Percentiles rank a stretch among this genome's conserved stretches.
These are phyloP conservation scores for Mylabris sibirica DNA, from an alignment of 2,888 invertebrate species.

Conservation along the genomic window DNA sequence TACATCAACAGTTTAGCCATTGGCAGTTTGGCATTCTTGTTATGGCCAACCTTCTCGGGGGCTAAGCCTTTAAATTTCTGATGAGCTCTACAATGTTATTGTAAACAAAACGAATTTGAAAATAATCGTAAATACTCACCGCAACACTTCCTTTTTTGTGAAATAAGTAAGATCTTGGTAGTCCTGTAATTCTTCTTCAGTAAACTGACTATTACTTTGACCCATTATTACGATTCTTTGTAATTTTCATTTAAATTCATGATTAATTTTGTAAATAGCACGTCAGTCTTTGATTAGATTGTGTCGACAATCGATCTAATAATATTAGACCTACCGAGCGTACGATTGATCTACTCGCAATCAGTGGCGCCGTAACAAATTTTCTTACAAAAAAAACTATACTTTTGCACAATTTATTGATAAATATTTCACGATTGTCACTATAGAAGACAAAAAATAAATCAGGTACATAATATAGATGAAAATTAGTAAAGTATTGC, in stretches of 20 bases:
- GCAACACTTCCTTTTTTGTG: slow-evolving; percentile 89
- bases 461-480: slow-evolving; percentile 4
- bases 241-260: not conserved
- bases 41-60: slow-evolving; percentile 89
- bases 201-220: slow-evolving; percentile 83
- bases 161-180: slow-evolving; percentile 96
- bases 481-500: not conserved
- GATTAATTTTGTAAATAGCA: not conserved
- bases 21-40: slow-evolving; percentile 85
- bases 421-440: not conserved
- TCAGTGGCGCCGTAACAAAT: not conserved
- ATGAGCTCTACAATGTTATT: slow-evolving; percentile 74
- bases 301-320: not conserved
- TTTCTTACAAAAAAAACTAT: not conserved
- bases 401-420: not conserved
- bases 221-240: slow-evolving; percentile 69
- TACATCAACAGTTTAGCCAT: slow-evolving; percentile 86
- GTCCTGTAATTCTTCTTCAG: slow-evolving; percentile 88
- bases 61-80: slow-evolving; percentile 88
- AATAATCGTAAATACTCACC: slow-evolving; percentile 68
- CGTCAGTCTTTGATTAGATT: not conserved
- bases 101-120: slow-evolving; percentile 7
- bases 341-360: not conserved
- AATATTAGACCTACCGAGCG: not conserved
- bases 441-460: not conserved